Conservation (phyloP, 2,797 vertebrate species). For the Periophthalmus magnuspinnatus region DNA sequence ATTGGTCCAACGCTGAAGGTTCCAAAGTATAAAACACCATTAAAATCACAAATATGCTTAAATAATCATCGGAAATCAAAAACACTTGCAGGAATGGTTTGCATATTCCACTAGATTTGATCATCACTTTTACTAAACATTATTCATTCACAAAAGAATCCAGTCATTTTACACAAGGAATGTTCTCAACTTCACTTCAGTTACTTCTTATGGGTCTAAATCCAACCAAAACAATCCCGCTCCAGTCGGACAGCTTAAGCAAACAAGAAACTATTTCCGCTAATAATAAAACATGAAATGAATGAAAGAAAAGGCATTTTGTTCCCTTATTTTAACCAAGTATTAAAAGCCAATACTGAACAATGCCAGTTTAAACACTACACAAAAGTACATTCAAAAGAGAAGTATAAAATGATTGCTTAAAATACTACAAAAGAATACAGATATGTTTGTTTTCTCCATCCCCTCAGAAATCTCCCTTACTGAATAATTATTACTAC, state of each 20-base stretch:
- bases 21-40: conserved; percentile 47
- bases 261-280: conserved; percentile 54
- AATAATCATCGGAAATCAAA: conserved; percentile 59
- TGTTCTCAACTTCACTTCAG: conserved; percentile 61
- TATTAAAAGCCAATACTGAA: conserved; percentile 52
- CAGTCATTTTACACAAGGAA: conserved; percentile 68
- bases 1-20: conserved; percentile 40
- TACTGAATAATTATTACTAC: conserved; percentile 14
- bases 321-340: conserved; percentile 32
- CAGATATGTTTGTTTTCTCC: conserved; percentile 19
- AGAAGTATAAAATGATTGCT: conserved; percentile 14
- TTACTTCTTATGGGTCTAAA: conserved; percentile 33
- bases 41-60: conserved; percentile 56
- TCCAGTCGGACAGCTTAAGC: conserved; percentile 54
- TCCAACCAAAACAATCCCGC: conserved; percentile 60
- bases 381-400: conserved; percentile 50
- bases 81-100: conserved; percentile 44
- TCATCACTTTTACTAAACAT: conserved; percentile 42
- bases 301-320: conserved; percentile 25
- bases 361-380: conserved; percentile 24
- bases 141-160: conserved; percentile 41
- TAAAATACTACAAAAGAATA: conserved; percentile 30
- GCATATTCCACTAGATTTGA: conserved; percentile 42
- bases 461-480: conserved; percentile 26
- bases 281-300: conserved; percentile 12